These are phyloP conservation scores for Latrodectus geometricus DNA, from an alignment of 1,140 invertebrate genomes.

Conservation along the genomic window DNA sequence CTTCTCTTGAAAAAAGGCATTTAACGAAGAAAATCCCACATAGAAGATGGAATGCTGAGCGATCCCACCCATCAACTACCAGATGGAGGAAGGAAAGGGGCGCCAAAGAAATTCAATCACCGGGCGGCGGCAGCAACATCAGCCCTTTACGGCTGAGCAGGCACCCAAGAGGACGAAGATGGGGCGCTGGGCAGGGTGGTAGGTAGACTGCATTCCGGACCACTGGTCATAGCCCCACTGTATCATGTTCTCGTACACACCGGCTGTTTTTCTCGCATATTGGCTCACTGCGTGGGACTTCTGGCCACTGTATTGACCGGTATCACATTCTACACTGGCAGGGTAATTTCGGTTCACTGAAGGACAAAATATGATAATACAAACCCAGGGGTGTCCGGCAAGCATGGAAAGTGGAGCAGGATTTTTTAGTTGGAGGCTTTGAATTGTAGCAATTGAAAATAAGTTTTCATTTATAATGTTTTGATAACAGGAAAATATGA, in stretches of 20 bases:
- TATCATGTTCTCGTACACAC: conserved; percentile 28
- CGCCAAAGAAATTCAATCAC: conserved; percentile 49
- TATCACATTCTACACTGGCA: conserved; percentile 2
- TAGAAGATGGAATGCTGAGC: neutral
- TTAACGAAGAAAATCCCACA: neutral
- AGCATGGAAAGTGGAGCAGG: neutral
- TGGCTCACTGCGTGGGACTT: conserved; percentile 17
- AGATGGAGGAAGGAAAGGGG: conserved; percentile 10
- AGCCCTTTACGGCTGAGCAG: conserved; percentile 14
- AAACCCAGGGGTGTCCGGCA: neutral
- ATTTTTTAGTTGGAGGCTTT: no score
- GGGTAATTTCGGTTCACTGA: conserved; percentile 11
- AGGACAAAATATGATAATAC: conserved; percentile 36
- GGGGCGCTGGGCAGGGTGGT: neutral
- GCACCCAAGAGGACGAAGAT: conserved; percentile 31
- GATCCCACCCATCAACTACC: neutral
- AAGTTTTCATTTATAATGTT: no score
- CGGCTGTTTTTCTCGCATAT: conserved; percentile 34
- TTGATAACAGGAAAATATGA: no score
- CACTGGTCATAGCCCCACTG: conserved; percentile 34
- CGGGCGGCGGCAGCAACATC: conserved; percentile 8
- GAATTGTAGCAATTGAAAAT: no score
- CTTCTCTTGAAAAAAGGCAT: no score
- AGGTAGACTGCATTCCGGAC: conserved; percentile 36
- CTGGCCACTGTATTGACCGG: conserved; percentile 34